Conservation (phyloP, 1,140 invertebrate genomes). For the Chironomus tepperi region DNA sequence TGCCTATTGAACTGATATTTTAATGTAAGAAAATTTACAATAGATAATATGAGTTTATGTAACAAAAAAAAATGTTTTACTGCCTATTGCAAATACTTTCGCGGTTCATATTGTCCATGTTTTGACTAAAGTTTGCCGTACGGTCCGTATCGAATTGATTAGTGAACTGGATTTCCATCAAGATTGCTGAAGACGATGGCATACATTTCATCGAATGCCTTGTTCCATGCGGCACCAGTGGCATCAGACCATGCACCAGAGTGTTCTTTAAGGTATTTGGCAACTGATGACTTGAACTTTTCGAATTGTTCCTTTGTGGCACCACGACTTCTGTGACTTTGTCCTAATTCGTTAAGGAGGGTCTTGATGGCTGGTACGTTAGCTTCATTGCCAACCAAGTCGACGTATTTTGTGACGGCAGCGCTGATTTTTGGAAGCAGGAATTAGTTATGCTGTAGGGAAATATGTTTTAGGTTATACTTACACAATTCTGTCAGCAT, state of each 20-base stretch:
- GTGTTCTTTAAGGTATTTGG: neutral
- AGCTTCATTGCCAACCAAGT: neutral
- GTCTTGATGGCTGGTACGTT: neutral
- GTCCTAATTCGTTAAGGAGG: neutral
- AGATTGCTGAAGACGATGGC: neutral
- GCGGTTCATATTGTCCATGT: neutral
- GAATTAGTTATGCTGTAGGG: neutral
- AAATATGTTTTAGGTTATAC: neutral
- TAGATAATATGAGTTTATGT: neutral
- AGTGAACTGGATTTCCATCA: constrained; percentile 1
- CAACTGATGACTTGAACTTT: neutral
- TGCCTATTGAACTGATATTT: neutral
- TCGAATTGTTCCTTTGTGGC: neutral
- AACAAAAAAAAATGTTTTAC: neutral
- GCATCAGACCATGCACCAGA: neutral
- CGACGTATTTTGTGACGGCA: neutral
- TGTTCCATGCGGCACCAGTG: neutral
- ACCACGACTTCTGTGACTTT: neutral
- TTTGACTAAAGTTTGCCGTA: neutral
- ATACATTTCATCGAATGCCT: neutral
- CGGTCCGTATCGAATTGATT: neutral
- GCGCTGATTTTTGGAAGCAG: neutral
- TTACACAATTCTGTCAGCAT: neutral
- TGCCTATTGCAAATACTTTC: neutral
- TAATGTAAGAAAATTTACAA: neutral